Conservation (phyloP, 2,888 invertebrate genomes). For the Dryobota labecula region DNA sequence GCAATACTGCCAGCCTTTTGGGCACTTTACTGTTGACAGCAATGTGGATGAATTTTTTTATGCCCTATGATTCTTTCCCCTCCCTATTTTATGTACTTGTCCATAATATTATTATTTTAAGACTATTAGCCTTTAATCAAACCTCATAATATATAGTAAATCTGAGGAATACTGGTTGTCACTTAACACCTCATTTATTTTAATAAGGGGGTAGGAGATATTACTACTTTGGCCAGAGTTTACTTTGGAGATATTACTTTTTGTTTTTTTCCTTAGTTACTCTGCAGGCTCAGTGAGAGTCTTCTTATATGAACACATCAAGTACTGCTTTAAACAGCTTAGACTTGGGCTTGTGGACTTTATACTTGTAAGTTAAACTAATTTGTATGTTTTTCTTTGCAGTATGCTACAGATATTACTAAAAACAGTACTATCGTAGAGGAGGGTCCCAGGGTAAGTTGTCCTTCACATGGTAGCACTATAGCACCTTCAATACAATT, state of each 20-base stretch:
- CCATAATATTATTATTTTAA: no score
- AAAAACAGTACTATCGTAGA: conserved; percentile 53
- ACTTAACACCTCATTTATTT: background rate
- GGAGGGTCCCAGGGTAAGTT: conserved; percentile 56
- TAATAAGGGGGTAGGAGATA: background rate
- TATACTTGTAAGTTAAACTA: background rate
- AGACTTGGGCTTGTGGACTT: background rate
- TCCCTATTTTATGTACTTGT: no score
- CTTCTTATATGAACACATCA: background rate
- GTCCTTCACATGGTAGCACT: background rate
- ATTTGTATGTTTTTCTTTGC: conserved; percentile 14
- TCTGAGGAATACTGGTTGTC: background rate
- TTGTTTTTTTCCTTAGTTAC: background rate
- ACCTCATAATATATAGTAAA: background rate
- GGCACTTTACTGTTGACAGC: no score
- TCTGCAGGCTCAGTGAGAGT: no score
- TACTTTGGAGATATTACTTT: no score
- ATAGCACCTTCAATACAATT: background rate
- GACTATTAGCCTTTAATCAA: no score
- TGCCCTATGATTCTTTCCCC: no score
- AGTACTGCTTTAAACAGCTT: background rate
- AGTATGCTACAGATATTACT: conserved; percentile 42
- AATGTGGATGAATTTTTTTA: no score
- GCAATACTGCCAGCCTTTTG: no score
- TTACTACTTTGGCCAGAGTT: no score